Base-by-base conservation (phyloP, 1,140 invertebrate species). In the Campoletis sonorensis region DNA sequence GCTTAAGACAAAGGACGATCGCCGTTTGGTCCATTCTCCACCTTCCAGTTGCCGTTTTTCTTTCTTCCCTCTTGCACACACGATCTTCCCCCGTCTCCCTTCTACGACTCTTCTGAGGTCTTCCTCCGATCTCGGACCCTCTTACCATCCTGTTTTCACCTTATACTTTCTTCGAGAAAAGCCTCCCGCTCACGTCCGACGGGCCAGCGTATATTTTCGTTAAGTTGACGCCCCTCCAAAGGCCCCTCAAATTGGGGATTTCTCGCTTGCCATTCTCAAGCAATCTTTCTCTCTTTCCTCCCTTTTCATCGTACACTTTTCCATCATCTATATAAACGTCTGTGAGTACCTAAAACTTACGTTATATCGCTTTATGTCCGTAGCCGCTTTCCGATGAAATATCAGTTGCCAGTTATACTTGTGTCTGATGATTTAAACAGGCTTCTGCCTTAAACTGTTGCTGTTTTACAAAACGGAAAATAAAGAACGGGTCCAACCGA, bases 1-100 rank as follows among this genome's bases (percentile, higher is more conserved):
- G 90, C 90, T 92, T 92, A 92, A 91, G 88, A 91, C 89, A 91
- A 91, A 89, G 88, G 88, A 90, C 90, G 88, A 91, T 89, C 88
- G 88, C 86, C 85, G 82, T 82, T 79, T 61, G 84, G 73, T 80
- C 79, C 82, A 51, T 75, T 73, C 71, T 18, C 78, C 18, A 27
- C 40, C 26, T 54, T 58, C 70, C 61, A 72, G 71, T 76, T 76
- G 76, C 85, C 81, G 79, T 85, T 83, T 81, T 86, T 78, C 81
- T 83, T 80, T 85, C 45, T 79, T 84, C 84, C 70, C 45, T 18
- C 7, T 73, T 27, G n/a, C n/a, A 61, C 45, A 73, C 27, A 23
- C 71, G 30, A 45, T 18, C 37, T 7, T 81, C 27, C 64, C 71
- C 30, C 40, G 40, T 67, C 83, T 83, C 71, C 75, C 83, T 81